Evolutionary conservation across 2,797 vertebrate species (phyloP).

Genomic region (Tangara arthus): DNA sequence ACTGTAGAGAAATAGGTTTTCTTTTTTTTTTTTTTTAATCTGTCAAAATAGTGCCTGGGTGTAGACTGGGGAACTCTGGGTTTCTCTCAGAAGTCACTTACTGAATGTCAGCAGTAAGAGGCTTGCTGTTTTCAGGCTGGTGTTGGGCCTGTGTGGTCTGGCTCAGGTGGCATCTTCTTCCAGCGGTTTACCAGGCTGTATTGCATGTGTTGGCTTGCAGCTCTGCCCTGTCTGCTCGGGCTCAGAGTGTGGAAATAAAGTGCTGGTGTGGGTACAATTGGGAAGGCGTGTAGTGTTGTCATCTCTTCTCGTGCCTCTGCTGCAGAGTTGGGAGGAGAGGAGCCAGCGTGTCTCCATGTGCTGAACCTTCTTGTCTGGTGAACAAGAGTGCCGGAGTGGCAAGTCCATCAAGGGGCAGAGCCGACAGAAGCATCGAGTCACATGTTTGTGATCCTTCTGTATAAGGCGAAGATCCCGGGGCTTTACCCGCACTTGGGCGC

Average conservation of each 20-base stretch:
- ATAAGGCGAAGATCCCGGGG: not conserved
- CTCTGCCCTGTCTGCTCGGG: not conserved
- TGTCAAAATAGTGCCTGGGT: not conserved
- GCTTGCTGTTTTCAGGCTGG: accelerated
- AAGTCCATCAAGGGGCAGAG: not conserved
- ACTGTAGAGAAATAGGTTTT: not conserved
- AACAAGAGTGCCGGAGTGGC: accelerated
- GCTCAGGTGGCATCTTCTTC: not conserved
- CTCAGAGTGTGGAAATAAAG: accelerated
- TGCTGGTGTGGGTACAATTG: accelerated
- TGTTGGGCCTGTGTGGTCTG: accelerated
- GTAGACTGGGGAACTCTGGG: not conserved
- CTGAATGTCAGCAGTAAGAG: not conserved
- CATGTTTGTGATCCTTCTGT: not conserved
- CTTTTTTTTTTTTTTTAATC: not conserved
- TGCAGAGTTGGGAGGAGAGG: not conserved
- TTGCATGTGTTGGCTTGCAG: accelerated
- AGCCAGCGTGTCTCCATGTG: accelerated
- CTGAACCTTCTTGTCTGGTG: not conserved
- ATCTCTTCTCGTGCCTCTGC: not conserved
- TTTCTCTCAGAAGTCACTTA: not conserved
- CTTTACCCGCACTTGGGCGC: accelerated
- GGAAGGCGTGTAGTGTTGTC: not conserved
- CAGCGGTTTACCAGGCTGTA: not conserved
- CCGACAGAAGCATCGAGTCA: not conserved